Base-by-base conservation (phyloP, 2,113 vertebrate genomes). In the Melanocharis versteri region DNA sequence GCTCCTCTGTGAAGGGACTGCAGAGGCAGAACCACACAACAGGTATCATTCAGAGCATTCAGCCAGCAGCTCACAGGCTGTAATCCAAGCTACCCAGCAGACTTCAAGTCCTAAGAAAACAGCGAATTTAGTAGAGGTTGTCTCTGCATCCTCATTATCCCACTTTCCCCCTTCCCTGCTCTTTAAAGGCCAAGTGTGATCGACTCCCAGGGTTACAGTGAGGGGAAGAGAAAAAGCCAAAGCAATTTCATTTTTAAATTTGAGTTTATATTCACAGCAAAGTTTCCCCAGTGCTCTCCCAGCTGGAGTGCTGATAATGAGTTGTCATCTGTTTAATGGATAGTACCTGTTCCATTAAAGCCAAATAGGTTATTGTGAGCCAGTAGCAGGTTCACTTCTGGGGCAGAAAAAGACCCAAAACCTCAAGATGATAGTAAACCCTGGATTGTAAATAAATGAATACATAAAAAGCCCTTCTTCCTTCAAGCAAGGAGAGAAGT, bases 231-330 rank as follows among this genome's bases (percentile, higher is more conserved):
- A 30, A 94, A 80, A 91, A 90, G 71, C 45, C 60, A 73, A 86
- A 73, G 64, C 39, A 81, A 70, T 96, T 96, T 80, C 33, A n/a
- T 84, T 84, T 95, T 93, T 22, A 76, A 53, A 76, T 89, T 48
- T 57, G 51, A 78, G 54, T 95, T 83, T 73, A 44, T 83, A 62
- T 85, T 77, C 66, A 39, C 13, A 26, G 54, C 30, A 40, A 50
- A 84, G 81, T 91, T 92, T 86, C 37, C 68, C 39, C 62, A 57
- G 87, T 0, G 0, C 28, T 93, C 62, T 91, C 84, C 33, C 92
- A 81, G 82, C 90, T 86, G 68, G 82, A 93, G 79, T 70, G 42
- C 64, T 0, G 0, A 66, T 90, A 90, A 90, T 83, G 75, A 86
- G 62, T 83, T 83, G 57, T 76, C 44, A 44, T 9, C n/a, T 0